A percentile compares a stretch with the other conserved stretches of the same genome.
Conservation (phyloP, 2,113 vertebrate genomes). For the Erythrolamprus reginae region DNA sequence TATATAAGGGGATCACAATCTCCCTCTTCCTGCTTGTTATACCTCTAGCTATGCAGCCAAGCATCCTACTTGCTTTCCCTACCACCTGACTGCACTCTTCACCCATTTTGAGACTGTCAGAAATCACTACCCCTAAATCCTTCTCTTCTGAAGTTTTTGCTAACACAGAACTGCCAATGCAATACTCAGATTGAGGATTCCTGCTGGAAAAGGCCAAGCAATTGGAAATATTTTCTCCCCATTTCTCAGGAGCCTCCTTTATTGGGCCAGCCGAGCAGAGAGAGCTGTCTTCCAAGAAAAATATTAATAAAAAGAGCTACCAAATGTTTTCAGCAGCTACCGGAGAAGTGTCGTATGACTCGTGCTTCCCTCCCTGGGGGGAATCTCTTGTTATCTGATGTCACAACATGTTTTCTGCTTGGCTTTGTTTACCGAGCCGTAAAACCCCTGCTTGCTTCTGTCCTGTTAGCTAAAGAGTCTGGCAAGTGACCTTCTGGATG, state of each 20-base stretch:
- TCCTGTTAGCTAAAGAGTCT: constrained; percentile 56
- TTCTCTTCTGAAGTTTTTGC: no score
- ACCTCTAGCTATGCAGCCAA: no score
- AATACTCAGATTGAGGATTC: no score
- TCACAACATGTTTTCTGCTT: constrained; percentile 55
- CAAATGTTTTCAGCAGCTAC: not conserved
- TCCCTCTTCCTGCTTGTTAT: no score
- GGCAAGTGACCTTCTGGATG: constrained; percentile 19
- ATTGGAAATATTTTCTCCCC: not conserved
- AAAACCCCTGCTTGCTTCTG: constrained; percentile 52
- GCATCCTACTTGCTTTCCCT: no score
- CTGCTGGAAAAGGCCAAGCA: no score
- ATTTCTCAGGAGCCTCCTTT: not conserved
- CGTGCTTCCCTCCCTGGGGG: not conserved
- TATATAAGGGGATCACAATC: no score
- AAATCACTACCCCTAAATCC: no score
- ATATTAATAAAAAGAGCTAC: not conserved
- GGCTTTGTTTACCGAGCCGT: constrained; percentile 53
- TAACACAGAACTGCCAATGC: no score
- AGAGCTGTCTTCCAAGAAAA: not conserved
- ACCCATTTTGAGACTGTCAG: no score
- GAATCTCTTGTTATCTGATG: constrained; percentile 50
- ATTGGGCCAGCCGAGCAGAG: not conserved
- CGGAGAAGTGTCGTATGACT: not conserved
- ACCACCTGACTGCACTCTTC: no score